Evolutionary conservation across 64 coral and sea anemone genomes (phyloP), one percentile per base, ranked within the genome.

Genomic region (Acropora tenuis): DNA sequence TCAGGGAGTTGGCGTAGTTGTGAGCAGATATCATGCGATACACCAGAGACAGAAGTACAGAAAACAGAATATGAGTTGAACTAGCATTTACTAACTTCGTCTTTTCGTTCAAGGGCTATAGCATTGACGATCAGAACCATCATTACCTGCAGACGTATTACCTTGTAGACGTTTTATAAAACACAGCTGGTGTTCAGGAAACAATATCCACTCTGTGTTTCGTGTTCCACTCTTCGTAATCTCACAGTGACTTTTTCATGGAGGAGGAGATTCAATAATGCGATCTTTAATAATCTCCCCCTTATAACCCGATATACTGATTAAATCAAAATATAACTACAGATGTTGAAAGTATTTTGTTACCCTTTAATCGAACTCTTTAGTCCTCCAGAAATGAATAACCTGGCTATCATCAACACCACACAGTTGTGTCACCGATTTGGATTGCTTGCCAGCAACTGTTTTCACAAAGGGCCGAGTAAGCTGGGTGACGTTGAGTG

Each of bases 141-240:
- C 30, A 30, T 30, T 30, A 30, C 30, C 30, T 30, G 30, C 30
- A 30, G 30, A 30, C 30, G 30, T 30, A 30, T 30, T 30, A 30
- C 30, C 30, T 30, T 30, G 30, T 30, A 30, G 30, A 30, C 30
- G 30, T 30, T 30, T 30, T 30, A 30, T 30, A 30, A 30, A 30
- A 30, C 30, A 30, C 30, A 30, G 30, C 30, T 30, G 47, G 18
- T 50, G 53, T 17, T 79, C 13, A 48, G 48, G 20, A n/a, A 63
- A 63, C 79, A 59, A 4, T 13, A 81, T 81, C 30, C 61, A 15
- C 41, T 58, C 45, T 85, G 82, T 85, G 10, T 85, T 85, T 71
- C 65, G 44, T 72, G 82, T 85, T 63, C 3, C 52, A 0, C 60
- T 63, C 60, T 63, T 13, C 11, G 43, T 84, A 68, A 68, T 68